Evolutionary conservation across 2,797 vertebrate genomes (phyloP), one percentile per base, ranked within the genome.

Genomic region (Ataeniobius toweri): DNA sequence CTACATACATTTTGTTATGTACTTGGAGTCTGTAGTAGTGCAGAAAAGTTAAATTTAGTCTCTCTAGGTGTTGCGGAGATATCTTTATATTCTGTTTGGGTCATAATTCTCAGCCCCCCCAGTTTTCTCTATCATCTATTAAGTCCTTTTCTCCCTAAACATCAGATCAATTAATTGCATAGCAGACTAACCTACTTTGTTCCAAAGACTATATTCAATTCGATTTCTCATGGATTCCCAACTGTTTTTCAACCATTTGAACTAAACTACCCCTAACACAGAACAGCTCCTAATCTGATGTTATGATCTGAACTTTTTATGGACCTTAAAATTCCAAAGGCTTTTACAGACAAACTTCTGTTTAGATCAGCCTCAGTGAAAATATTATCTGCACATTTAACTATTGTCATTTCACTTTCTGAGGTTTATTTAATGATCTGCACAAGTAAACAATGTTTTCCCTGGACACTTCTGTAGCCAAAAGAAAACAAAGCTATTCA

Each of bases 321-420:
- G 76, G 80, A 77, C 80, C 79, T 88, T 91, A 89, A 89, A 91
- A 44, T 90, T 89, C 85, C 76, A 84, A 75, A 90, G 61, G 75
- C 77, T 78, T 84, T 76, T 67, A n/a, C 71, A 87, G 81, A 86
- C 80, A 88, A 90, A 91, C 89, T 89, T 91, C 88, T 93, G 89
- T 91, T 93, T 79, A 88, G 87, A 84, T 90, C 89, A 89, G 85
- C 77, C 77, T 89, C 86, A 78, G 80, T 88, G 75, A 91, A 83
- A 83, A 73, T 61, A 76, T 79, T 88, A 76, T 86, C 88, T 86
- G 76, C 77, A 88, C 73, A 81, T 80, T 83, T 78, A 81, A 61
- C 79, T 75, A 83, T 88, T 88, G 87, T 91, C 89, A 80, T 89
- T 86, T 55, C 76, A 22, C 50, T 80, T 89, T 84, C 78, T 76